A percentile compares a stretch with the other conserved stretches of the same genome.
These are phyloP conservation scores for Hucho hucho DNA, from an alignment of 2,113 vertebrate genomes.

Conservation along the genomic window DNA sequence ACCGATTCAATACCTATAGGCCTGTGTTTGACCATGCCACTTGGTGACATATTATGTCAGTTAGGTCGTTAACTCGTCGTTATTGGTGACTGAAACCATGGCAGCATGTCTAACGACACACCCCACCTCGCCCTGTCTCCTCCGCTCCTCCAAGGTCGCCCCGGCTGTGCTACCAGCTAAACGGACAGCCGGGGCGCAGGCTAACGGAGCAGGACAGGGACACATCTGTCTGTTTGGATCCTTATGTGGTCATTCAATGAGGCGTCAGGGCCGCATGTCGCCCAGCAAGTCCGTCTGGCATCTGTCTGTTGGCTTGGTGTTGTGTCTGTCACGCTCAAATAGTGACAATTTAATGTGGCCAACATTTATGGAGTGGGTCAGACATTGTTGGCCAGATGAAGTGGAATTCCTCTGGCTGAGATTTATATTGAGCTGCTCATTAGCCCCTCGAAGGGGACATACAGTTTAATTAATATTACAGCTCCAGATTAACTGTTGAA, in stretches of 20 bases:
- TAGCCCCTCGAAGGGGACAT: too few relatives aligned
- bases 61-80: neutral
- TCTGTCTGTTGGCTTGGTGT: neutral
- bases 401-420: too few relatives aligned
- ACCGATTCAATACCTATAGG: neutral
- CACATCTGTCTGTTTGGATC: constrained; percentile 10
- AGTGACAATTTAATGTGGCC: neutral
- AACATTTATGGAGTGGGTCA: too few relatives aligned
- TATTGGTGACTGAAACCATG: neutral
- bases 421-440: too few relatives aligned
- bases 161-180: neutral
- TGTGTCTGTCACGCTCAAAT: neutral
- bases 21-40: neutral
- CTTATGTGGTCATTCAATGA: constrained; percentile 24
- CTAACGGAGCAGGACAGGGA: constrained; percentile 3
- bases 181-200: neutral
- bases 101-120: neutral
- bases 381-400: too few relatives aligned
- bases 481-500: too few relatives aligned
- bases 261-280: constrained; percentile 9
- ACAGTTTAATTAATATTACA: too few relatives aligned
- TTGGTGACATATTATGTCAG: neutral
- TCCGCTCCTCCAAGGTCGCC: neutral
- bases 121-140: neutral
- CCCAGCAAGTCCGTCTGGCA: neutral